phyloP scores from a whole-genome alignment of 2,888 invertebrate species.

The Ennomos erosarius region DNA sequence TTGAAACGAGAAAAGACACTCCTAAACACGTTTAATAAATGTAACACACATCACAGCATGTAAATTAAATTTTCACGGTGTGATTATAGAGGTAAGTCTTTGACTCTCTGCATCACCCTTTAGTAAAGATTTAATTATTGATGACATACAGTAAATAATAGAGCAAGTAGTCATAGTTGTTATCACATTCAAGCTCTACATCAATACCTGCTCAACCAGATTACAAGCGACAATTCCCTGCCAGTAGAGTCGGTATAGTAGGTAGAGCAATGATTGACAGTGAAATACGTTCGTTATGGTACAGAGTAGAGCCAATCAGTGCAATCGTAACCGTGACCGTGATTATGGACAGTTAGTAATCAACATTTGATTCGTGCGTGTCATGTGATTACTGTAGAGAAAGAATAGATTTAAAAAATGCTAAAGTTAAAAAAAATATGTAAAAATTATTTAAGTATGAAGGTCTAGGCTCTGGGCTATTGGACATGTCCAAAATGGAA shows the following conservation, averaged over 20 bases:
- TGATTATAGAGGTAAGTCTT: no score
- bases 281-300: conserved; percentile 48
- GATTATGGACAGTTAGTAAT: conserved; percentile 55
- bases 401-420: neutral
- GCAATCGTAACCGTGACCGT: conserved; percentile 60
- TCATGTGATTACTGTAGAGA: conserved; percentile 2
- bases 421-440: no score
- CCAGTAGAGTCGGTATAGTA: conserved; percentile 33
- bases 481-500: no score
- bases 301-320: conserved; percentile 40
- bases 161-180: neutral
- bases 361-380: conserved; percentile 30
- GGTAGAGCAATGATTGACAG: conserved; percentile 58
- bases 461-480: no score
- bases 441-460: no score
- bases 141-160: no score
- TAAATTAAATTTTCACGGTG: no score
- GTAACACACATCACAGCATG: no score
- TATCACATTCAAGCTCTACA: conserved; percentile 2
- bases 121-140: no score
- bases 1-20: no score
- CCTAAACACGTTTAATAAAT: no score
- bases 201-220: conserved; percentile 36
- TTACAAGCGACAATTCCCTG: conserved; percentile 68
- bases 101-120: no score